phyloP scores from a whole-genome alignment of 1,140 invertebrate genomes.

The Drepana arcuata region DNA sequence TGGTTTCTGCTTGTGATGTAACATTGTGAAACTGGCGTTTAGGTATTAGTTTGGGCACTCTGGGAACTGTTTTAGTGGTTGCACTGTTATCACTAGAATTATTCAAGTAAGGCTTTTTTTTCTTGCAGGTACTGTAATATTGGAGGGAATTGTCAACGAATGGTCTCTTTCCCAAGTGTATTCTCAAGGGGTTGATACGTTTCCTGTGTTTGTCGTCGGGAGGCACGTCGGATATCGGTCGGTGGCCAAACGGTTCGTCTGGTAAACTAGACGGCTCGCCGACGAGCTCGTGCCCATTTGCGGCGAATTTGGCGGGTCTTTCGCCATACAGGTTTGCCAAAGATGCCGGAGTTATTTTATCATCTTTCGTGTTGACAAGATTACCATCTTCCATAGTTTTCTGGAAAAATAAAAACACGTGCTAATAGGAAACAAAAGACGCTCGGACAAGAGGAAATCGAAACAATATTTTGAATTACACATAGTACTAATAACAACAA shows the following conservation, averaged over 20 bases:
- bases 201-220: slow-evolving; percentile 45
- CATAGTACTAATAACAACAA: slow-evolving; percentile 37
- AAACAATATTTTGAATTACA: slow-evolving; percentile 58
- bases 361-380: slow-evolving; percentile 49
- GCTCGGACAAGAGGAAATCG: slow-evolving; percentile 56
- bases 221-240: slow-evolving; percentile 24
- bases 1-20: slow-evolving; percentile 26
- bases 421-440: slow-evolving; percentile 65
- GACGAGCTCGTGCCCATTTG: slow-evolving; percentile 52
- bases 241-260: slow-evolving; percentile 28
- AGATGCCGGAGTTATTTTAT: slow-evolving; percentile 40
- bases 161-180: slow-evolving; percentile 57
- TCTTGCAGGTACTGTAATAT: slow-evolving; percentile 41
- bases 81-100: slow-evolving; percentile 43
- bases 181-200: slow-evolving; percentile 58
- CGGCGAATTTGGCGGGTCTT: slow-evolving; percentile 37
- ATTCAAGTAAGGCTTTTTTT: slow-evolving; percentile 35
- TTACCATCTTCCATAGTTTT: slow-evolving; percentile 71
- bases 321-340: slow-evolving; percentile 47
- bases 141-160: slow-evolving; percentile 51
- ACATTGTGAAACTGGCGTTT: slow-evolving; percentile 54
- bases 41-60: slow-evolving; percentile 52
- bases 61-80: slow-evolving; percentile 27
- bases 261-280: slow-evolving; percentile 40
- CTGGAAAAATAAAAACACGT: slow-evolving; percentile 59